Evolutionary conservation across 2,797 vertebrate genomes (phyloP), one percentile per base, ranked within the genome.

Genomic region (Diplodus puntazzo): DNA sequence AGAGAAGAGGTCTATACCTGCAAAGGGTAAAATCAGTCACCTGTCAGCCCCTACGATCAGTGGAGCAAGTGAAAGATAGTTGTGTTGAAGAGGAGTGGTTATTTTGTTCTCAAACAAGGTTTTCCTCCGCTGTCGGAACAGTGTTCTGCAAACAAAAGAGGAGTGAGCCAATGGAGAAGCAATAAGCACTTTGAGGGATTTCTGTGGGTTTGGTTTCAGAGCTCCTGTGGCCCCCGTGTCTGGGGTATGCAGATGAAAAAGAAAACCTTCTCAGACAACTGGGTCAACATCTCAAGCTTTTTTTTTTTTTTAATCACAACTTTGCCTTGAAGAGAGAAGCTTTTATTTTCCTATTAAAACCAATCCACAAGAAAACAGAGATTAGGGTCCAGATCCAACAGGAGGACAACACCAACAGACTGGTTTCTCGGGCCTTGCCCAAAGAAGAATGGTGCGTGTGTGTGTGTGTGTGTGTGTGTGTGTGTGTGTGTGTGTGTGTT

Each of bases 1-100:
- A 95, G 97, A 39, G 98, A 99, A 85, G 98, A 99, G 90, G 97
- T 99, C 75, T 99, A 99, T 65, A 99, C 98, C 83, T 99, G 98
- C 93, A 99, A 99, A 83, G 97, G 96, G 69, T 95, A 93, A 91
- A 91, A 75, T 49, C 58, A 6, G 49, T 25, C 46, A 21, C 49
- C 73, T 39, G 69, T 61, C 20, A 20, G 62, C 64, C 23, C 57
- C 54, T 58, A n/a, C 16, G 11, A 70, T 73, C 79, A 73, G 85
- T 49, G 80, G 83, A 89, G 82, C 75, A 66, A 70, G 71, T 53
- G 55, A 76, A 72, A 71, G 75, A 80, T 63, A 73, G 69, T 49
- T 75, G 76, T 46, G 78, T 78, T 70, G 39, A 76, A 72, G 73
- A 77, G 61, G 74, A 73, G 75, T 16, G 48, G 69, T 54, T 55